Evolutionary conservation across 2,113 vertebrate species (phyloP).

Genomic region (Forbesichthys agassizii): DNA sequence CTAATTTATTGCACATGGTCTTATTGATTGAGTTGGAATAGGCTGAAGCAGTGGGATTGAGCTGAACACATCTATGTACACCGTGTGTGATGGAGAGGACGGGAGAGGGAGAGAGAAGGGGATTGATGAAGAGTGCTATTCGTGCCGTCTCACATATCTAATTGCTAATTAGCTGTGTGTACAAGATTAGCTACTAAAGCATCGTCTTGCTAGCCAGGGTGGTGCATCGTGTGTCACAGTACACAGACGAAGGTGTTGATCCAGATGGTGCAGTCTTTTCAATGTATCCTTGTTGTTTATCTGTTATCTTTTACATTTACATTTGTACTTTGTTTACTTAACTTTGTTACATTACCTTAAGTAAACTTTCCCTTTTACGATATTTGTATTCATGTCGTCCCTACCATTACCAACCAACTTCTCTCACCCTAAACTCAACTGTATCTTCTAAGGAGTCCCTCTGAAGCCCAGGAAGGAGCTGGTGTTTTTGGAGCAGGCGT

Average conservation of each 20-base stretch:
- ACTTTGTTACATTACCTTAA: not conserved
- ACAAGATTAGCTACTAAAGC: conserved; percentile 54
- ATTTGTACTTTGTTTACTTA: not conserved
- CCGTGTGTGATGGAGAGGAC: conserved; percentile 17
- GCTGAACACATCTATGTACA: conserved; percentile 1
- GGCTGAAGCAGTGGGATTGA: conserved; percentile 41
- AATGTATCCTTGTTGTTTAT: conserved; percentile 51
- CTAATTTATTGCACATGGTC: conserved; percentile 66
- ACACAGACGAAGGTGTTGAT: conserved; percentile 61
- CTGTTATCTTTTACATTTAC: not conserved
- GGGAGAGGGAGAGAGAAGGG: not conserved
- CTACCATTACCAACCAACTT: not conserved
- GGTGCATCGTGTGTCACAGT: conserved; percentile 53
- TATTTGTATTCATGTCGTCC: not conserved
- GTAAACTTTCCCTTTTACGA: not conserved
- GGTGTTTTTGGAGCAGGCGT: conserved; percentile 82
- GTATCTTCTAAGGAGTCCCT: conserved; percentile 83
- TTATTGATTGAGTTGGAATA: conserved; percentile 37
- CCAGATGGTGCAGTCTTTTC: conserved; percentile 56
- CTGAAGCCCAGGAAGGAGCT: conserved; percentile 94
- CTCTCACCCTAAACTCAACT: not conserved
- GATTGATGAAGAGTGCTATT: conserved; percentile 9
- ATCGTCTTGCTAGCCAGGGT: conserved; percentile 42
- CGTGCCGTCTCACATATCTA: conserved; percentile 43
- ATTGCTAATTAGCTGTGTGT: conserved; percentile 67